A percentile compares a stretch with the other conserved stretches of the same genome.
Conservation (phyloP, 2,797 vertebrate species). For the Rhabdophis nuchalis region DNA sequence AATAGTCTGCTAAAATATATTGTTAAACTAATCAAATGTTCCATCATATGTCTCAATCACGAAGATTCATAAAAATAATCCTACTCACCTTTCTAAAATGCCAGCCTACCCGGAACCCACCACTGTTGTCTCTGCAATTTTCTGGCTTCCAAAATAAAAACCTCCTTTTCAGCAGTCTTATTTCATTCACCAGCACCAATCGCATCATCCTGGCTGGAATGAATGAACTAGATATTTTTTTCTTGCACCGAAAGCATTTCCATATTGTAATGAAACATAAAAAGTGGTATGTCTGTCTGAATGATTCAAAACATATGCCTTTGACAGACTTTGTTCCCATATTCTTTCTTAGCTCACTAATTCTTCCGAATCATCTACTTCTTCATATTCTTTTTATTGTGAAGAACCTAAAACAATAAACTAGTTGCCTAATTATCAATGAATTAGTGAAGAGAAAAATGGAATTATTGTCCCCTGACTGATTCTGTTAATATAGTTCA, state of each 20-base stretch:
- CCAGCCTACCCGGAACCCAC: too few species aligned
- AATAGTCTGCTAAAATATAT: too few species aligned
- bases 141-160: too few species aligned
- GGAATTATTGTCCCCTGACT: neutral
- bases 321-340: neutral
- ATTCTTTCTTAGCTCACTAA: neutral
- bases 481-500: neutral
- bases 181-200: too few species aligned
- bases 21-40: neutral
- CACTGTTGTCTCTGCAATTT: too few species aligned
- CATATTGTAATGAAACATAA: neutral
- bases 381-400: neutral
- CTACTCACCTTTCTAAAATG: too few species aligned
- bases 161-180: too few species aligned
- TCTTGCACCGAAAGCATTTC: neutral
- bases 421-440: neutral
- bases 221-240: too few species aligned
- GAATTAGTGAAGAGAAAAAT: neutral
- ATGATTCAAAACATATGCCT: neutral
- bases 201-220: too few species aligned
- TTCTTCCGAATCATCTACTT: neutral
- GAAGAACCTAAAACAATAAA: neutral
- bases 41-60: neutral
- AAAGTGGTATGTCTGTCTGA: neutral
- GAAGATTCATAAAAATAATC: neutral